phyloP scores from a whole-genome alignment of 2,113 vertebrate genomes.

The Lepisosteus oculatus region DNA sequence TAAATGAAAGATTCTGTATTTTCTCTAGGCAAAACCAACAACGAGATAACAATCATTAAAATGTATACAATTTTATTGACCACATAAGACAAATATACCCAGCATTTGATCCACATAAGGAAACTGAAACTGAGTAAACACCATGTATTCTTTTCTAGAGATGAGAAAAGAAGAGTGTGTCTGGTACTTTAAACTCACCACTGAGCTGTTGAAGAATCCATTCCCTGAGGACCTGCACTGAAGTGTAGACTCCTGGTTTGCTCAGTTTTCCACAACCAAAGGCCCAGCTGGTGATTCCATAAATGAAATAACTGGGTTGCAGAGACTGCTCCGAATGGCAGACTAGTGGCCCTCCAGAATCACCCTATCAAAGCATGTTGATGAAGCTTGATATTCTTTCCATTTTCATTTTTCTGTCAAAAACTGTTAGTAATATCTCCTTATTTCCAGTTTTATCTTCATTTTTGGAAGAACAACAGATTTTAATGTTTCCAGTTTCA shows the following conservation, averaged over 20 bases:
- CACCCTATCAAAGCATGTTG: conserved; percentile 31
- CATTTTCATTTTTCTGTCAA: too few species aligned
- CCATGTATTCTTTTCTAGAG: too few species aligned
- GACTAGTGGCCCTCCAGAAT: conserved; percentile 49
- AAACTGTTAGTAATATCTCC: too few species aligned
- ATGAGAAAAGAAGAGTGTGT: neutral
- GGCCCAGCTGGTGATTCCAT: conserved; percentile 49
- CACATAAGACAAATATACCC: too few species aligned
- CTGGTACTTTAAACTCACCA: conserved; percentile 22
- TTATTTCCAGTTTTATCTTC: too few species aligned
- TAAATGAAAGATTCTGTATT: too few species aligned
- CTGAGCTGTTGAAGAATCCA: conserved; percentile 48
- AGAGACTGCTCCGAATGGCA: conserved; percentile 40
- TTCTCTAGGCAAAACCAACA: too few species aligned
- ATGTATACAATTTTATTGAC: too few species aligned
- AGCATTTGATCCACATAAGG: neutral
- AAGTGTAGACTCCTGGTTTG: conserved; percentile 47
- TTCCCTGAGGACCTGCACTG: conserved; percentile 30
- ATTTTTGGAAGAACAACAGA: too few species aligned
- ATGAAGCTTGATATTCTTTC: too few species aligned
- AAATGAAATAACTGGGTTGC: conserved; percentile 27
- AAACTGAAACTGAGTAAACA: neutral
- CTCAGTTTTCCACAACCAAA: conserved; percentile 40
- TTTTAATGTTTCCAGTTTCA: too few species aligned
- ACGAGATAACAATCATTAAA: too few species aligned